phyloP scores from a whole-genome alignment of 1,140 invertebrate genomes.

The Apis dorsata region DNA sequence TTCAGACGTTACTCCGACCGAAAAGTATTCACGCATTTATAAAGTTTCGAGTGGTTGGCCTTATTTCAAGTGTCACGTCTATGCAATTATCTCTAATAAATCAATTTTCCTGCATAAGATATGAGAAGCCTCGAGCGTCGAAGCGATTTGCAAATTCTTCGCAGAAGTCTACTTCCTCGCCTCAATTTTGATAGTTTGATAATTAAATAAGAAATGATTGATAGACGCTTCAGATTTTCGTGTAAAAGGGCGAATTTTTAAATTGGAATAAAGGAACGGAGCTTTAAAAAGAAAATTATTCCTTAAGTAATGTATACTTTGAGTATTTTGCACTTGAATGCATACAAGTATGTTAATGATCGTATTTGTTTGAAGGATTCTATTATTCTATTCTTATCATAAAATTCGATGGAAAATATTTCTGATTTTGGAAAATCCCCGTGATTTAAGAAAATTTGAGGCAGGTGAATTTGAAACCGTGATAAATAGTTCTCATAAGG shows the following conservation, averaged over 20 bases:
- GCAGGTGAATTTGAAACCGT: neutral
- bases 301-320: no score
- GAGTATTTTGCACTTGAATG: no score
- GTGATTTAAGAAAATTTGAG: neutral
- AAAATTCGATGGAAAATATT: neutral
- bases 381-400: neutral
- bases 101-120: constrained; percentile 12
- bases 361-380: neutral
- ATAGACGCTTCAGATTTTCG: no score
- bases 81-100: constrained; percentile 36
- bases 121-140: neutral
- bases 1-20: neutral
- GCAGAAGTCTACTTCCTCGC: no score
- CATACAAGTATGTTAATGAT: neutral
- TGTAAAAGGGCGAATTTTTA: no score
- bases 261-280: no score
- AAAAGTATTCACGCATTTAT: neutral
- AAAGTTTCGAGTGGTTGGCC: neutral
- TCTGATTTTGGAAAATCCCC: neutral
- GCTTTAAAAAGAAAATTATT: no score
- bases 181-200: no score
- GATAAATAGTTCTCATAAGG: neutral
- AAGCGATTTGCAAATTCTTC: neutral
- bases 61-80: neutral
- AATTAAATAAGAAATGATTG: no score